phyloP scores from a whole-genome alignment of 2,888 invertebrate genomes.

The Cataglyphis altisquamis region DNA sequence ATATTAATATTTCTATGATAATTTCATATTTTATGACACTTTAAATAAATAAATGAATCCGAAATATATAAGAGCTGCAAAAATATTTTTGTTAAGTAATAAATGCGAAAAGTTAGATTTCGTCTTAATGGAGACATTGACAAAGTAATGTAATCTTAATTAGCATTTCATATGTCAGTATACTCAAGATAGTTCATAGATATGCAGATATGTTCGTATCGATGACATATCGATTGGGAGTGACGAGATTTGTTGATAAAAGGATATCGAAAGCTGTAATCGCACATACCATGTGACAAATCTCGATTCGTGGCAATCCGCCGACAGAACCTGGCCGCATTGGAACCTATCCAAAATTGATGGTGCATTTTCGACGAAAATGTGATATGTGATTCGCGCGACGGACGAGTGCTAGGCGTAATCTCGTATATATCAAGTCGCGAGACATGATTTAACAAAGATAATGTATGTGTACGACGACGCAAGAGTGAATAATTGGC shows the following conservation, averaged over 20 bases:
- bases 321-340: conserved; percentile 41
- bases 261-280: conserved; percentile 50
- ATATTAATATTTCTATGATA: background rate
- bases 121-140: background rate
- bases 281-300: conserved; percentile 47
- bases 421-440: conserved; percentile 37
- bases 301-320: conserved; percentile 45
- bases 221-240: background rate
- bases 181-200: background rate
- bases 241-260: conserved; percentile 55
- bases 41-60: conserved; percentile 12
- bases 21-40: background rate
- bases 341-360: conserved; percentile 59
- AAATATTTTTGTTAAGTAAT: conserved; percentile 12
- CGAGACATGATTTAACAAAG: conserved; percentile 44
- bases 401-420: conserved; percentile 27
- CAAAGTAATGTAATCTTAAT: background rate
- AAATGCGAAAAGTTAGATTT: background rate
- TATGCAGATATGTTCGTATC: conserved; percentile 57
- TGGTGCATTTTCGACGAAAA: conserved; percentile 35
- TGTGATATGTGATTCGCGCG: conserved; percentile 44
- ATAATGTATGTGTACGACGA: conserved; percentile 48
- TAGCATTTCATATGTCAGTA: background rate
- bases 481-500: conserved; percentile 36
- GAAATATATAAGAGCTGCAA: conserved; percentile 10